Percentiles rank a stretch among this genome's conserved stretches.
phyloP scores from a whole-genome alignment of 2,888 invertebrate species.

The Eristalis tenax region DNA sequence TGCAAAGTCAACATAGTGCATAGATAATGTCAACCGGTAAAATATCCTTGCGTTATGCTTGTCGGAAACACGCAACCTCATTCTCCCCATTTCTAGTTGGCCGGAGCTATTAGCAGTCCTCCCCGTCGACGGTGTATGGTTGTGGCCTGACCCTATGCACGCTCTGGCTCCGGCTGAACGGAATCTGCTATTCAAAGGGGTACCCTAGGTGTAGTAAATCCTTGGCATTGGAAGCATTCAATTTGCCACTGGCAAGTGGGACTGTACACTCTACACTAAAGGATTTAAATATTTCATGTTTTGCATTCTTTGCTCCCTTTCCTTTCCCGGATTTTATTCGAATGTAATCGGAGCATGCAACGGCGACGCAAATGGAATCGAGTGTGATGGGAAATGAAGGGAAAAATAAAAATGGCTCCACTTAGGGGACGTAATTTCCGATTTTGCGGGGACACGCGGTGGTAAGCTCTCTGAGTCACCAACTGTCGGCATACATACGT shows the following conservation, averaged over 20 bases:
- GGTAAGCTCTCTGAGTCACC: background rate
- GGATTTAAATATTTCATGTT: constrained; percentile 53
- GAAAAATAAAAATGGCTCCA: background rate
- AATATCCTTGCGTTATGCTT: constrained; percentile 50
- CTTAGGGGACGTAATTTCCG: constrained; percentile 5
- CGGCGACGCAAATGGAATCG: background rate
- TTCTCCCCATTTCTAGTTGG: background rate
- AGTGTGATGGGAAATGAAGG: constrained; percentile 19
- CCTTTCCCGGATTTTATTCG: constrained; percentile 5
- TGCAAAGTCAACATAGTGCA: constrained; percentile 40
- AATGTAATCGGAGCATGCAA: constrained; percentile 52
- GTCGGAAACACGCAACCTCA: background rate
- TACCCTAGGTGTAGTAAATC: constrained; percentile 23
- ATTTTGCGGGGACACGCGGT: background rate
- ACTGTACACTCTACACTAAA: background rate
- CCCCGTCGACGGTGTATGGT: constrained; percentile 6
- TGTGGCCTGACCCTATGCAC: constrained; percentile 52
- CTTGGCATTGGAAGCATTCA: constrained; percentile 51
- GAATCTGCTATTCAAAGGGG: constrained; percentile 6
- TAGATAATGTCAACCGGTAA: constrained; percentile 60
- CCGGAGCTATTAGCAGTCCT: background rate
- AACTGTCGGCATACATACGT: background rate
- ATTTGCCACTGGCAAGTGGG: constrained; percentile 21
- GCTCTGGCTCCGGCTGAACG: constrained; percentile 18
- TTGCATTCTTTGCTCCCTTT: background rate